Base-by-base conservation (phyloP, 2,113 vertebrate species). In the Labeo rohita region DNA sequence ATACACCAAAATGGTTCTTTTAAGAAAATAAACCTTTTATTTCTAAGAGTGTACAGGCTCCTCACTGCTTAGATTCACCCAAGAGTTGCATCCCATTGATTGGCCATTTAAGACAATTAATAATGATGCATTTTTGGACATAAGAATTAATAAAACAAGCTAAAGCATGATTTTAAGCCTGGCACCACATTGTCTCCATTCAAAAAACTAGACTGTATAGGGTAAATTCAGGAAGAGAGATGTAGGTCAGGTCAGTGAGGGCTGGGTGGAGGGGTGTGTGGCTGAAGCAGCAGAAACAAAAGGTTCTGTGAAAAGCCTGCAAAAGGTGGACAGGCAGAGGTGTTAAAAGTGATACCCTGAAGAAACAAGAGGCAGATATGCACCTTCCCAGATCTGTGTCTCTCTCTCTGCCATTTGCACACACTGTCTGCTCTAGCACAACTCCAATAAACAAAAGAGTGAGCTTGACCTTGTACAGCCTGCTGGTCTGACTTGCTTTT, bases 341-440 rank as follows among this genome's bases (percentile, higher is more conserved):
- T 94, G 95, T 95, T 88, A 92, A 90, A 94, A 93, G 87, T 87
- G 86, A 93, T 92, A 93, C 91, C 90, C 90, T 78, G 75, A 43
- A 91, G 88, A 89, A 91, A 90, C 83, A 76, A 85, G 90, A 36
- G 73, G 34, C 87, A 87, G 89, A 89, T 76, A 85, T 88, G 85
- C 75, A 89, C 76, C 82, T 76, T 73, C 50, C 84, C 77, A 88
- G 59, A 89, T 72, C 76, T 88, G 77, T 6, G 86, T 88, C 87
- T 90, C 74, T 76, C 61, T 87, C 76, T 83, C 68, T 56, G 75
- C 66, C 86, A 80, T 77, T 86, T 90, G 89, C 90, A 93, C 90
- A 89, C 90, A 90, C 91, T 76, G 90, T 94, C 93, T 93, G 92
- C 89, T 52, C 78, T 82, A 88, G 91, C 92, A 93, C 90, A 89